Conservation (phyloP, 2,113 vertebrate genomes). For the Neogobius melanostomus region DNA sequence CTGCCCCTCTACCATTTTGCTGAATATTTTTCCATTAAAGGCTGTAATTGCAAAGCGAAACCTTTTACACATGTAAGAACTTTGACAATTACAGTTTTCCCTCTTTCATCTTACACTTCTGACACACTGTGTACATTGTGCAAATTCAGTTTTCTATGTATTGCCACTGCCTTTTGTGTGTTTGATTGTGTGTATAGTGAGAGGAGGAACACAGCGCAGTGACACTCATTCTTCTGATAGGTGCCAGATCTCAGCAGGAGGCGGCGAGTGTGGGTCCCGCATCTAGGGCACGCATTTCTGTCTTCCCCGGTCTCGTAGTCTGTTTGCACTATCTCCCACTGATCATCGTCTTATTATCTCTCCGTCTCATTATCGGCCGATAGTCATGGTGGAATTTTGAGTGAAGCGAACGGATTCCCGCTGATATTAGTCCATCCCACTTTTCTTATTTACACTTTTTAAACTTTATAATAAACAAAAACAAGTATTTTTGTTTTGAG, state of each 20-base stretch:
- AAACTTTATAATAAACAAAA: too few species aligned
- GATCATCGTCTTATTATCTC: background rate
- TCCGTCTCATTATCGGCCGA: background rate
- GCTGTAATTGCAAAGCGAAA: too few species aligned
- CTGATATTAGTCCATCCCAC: too few species aligned
- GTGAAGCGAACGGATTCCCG: too few species aligned
- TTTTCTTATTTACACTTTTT: too few species aligned
- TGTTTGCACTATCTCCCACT: background rate
- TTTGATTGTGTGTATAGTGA: conserved; percentile 34
- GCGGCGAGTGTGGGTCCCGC: conserved; percentile 27
- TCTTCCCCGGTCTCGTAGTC: conserved; percentile 17
- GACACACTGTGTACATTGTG: background rate
- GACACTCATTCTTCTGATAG: conserved; percentile 50
- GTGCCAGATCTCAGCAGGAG: conserved; percentile 57
- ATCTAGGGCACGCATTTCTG: conserved; percentile 52
- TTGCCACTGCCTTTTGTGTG: background rate
- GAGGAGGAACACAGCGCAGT: conserved; percentile 43
- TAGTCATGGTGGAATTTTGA: too few species aligned
- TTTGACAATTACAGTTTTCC: too few species aligned
- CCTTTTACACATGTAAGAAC: too few species aligned
- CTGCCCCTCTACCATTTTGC: too few species aligned
- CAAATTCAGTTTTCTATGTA: background rate
- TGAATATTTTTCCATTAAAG: too few species aligned
- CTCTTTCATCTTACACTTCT: background rate
- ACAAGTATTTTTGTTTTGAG: too few species aligned